These are phyloP conservation scores for Campylorhamphus procurvoides DNA, from an alignment of 2,113 vertebrate species.

Conservation along the genomic window DNA sequence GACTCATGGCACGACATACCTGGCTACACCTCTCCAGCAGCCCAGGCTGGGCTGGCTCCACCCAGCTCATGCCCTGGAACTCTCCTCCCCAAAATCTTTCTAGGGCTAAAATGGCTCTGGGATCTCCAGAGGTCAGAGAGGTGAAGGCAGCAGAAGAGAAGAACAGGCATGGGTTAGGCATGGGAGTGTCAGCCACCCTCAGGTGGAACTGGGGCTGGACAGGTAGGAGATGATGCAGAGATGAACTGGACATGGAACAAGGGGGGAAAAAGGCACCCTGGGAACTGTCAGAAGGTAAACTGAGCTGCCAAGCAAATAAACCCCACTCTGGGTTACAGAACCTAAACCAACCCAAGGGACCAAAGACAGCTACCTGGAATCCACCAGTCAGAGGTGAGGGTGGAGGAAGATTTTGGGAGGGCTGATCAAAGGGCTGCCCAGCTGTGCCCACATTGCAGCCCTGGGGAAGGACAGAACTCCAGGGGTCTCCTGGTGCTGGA, in stretches of 20 bases:
- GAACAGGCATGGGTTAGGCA: too few relatives aligned
- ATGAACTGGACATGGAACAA: background rate
- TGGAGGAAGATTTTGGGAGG: background rate
- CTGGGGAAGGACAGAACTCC: background rate
- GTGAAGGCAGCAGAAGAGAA: background rate
- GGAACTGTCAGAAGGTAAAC: background rate
- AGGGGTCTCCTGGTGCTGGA: background rate
- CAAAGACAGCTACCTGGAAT: rapidly evolving
- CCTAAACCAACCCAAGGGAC: background rate
- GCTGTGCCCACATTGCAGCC: background rate
- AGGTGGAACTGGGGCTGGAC: background rate
- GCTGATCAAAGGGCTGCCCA: background rate
- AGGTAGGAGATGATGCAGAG: background rate
- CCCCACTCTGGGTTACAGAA: background rate
- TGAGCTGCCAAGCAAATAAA: background rate
- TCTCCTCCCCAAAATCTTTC: background rate
- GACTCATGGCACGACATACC: background rate
- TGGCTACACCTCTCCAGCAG: background rate
- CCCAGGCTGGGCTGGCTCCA: too few relatives aligned
- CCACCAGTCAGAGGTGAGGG: rapidly evolving
- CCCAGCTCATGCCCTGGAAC: background rate
- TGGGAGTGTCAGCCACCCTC: background rate
- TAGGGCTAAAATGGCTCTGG: background rate
- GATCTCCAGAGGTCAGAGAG: background rate
- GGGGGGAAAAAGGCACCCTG: background rate